Evolutionary conservation across 2,797 vertebrate species (phyloP).

Genomic region (Danio jaintianensis): DNA sequence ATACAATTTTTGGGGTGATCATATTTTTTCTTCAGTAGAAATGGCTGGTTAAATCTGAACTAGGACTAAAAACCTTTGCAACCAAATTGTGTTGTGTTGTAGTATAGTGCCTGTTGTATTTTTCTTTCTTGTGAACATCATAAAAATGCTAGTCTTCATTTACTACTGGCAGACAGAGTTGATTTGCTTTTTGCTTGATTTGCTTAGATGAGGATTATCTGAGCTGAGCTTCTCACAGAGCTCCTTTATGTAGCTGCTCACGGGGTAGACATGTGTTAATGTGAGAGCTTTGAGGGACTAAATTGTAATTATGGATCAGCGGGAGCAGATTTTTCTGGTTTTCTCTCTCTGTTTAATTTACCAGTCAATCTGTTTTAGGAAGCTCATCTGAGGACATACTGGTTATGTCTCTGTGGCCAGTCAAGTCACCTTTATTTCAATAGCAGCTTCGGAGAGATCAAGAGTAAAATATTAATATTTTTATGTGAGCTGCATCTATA

Average conservation of each 20-base stretch:
- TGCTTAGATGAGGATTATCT: conserved; percentile 42
- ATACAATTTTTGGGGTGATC: not conserved
- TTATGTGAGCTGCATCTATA: too few species aligned
- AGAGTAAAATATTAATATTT: too few species aligned
- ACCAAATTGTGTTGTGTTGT: not conserved
- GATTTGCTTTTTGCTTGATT: conserved; percentile 34
- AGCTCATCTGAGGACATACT: not conserved
- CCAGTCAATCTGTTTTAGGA: conserved; percentile 1
- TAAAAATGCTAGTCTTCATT: conserved; percentile 30
- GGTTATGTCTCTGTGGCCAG: not conserved
- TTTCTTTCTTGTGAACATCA: not conserved
- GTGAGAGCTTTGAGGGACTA: conserved; percentile 20
- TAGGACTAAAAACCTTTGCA: not conserved
- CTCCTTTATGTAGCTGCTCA: conserved; percentile 34
- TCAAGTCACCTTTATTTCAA: too few species aligned
- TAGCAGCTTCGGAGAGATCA: too few species aligned
- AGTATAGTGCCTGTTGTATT: conserved; percentile 1
- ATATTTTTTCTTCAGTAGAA: not conserved
- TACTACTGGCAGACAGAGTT: conserved; percentile 4
- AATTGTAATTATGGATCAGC: conserved; percentile 31
- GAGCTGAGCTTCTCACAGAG: conserved; percentile 45
- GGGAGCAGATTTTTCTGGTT: conserved; percentile 18
- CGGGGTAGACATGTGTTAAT: conserved; percentile 38
- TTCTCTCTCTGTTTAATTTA: conserved; percentile 3
- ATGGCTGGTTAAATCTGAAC: not conserved